Base-by-base conservation (phyloP, 2,888 invertebrate genomes). In the Ferdinandea cuprea region DNA sequence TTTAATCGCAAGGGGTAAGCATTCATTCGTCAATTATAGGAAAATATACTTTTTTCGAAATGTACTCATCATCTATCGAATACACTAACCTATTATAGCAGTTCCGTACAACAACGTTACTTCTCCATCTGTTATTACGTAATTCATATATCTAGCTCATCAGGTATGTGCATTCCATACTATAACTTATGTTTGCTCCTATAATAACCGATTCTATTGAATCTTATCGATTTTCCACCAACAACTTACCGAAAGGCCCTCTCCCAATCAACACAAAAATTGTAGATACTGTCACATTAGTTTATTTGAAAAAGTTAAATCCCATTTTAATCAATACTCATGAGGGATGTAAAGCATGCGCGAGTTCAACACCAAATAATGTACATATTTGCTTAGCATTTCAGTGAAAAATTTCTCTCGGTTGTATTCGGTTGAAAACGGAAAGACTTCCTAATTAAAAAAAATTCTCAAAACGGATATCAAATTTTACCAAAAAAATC, bases 351-450 rank as follows among this genome's bases (percentile, higher is more conserved):
- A 59, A 37, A 44, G 80, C 81, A 81, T 81, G 81, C 81, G 81
- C 81, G 77, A 77, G 46, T 52, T 69, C 58, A 44, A 50, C 35
- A 46, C 42, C 65, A 17, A 79, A 54, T n/a, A 35, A 59, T 59
- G 71, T 77, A 81, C 81, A 65, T 72, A 65, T 54, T 54, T 48
- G 46, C 46, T 65, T 58, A 25, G 44, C 35, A 66, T 77, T 81
- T 89, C 89, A 89, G 90, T 89, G 88, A 89, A 90, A 89, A 88
- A 89, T 90, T 88, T 88, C 88, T 90, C 89, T 88, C 89, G 88
- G 89, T 87, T 88, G 88, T 87, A 87, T 87, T 86, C 86, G 89
- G 89, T 89, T 88, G 73, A 84, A 73, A 66, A 44, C 52, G 35
- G 54, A 52, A 66, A 61, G 48, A 8, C 42, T 37, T 58, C 32